Conservation (phyloP, 2,888 invertebrate species). For the Orchestes rusci region DNA sequence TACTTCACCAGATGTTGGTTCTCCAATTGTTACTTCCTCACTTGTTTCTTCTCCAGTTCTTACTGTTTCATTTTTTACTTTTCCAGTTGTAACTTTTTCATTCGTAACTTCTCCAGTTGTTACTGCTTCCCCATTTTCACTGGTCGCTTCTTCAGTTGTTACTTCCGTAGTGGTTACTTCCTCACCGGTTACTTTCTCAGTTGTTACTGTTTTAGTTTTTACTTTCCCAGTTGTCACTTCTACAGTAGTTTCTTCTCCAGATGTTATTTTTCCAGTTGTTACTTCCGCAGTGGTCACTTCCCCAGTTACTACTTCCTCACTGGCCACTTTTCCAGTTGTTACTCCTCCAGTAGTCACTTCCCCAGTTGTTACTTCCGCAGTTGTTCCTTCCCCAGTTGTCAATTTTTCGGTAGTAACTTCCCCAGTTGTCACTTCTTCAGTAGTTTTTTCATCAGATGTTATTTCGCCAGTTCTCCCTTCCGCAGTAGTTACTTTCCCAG, state of each 20-base stretch:
- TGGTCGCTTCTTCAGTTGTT: constrained; percentile 2
- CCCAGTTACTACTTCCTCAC: no score
- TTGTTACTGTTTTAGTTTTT: no score
- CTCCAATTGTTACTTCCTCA: not conserved
- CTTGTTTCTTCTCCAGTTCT: not conserved
- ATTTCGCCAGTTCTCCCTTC: no score
- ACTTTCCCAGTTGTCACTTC: no score
- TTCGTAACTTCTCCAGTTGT: not conserved
- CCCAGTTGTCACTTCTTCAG: not conserved
- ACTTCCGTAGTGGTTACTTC: not conserved
- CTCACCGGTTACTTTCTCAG: no score
- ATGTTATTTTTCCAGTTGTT: no score
- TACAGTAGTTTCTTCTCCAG: no score
- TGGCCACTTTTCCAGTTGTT: not conserved
- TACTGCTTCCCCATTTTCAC: not conserved
- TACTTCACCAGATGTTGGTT: not conserved
- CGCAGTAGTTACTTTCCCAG: no score
- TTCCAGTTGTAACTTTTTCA: not conserved
- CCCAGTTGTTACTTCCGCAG: not conserved
- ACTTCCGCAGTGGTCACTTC: no score
- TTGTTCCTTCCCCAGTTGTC: not conserved
- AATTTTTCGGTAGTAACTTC: not conserved
- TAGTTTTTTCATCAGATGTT: not conserved
- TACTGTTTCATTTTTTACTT: constrained; percentile 5
- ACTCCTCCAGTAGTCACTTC: not conserved